Conservation (phyloP, 2,888 invertebrate genomes). For the Tribolium freemani region DNA sequence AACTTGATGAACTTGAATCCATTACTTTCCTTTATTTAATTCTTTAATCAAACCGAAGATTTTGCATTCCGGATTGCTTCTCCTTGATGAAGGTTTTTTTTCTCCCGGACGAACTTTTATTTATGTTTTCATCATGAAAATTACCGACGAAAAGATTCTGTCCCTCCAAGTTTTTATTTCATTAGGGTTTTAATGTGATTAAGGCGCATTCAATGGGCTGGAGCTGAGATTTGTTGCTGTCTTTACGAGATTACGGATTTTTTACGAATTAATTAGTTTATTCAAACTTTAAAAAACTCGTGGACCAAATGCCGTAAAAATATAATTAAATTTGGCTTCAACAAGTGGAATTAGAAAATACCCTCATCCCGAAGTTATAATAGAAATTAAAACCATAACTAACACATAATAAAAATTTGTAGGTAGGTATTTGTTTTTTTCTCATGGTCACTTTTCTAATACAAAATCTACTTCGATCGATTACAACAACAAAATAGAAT, state of each 20-base stretch:
- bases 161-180: constrained; percentile 54
- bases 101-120: constrained; percentile 20
- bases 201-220: constrained; percentile 56
- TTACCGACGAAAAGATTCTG: constrained; percentile 11
- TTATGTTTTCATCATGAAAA: constrained; percentile 33
- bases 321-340: background rate
- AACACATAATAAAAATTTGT: too few species aligned
- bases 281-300: background rate
- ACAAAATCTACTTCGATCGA: too few species aligned
- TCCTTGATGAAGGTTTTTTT: constrained; percentile 14
- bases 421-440: too few species aligned
- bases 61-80: constrained; percentile 40
- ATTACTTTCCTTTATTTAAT: constrained; percentile 51
- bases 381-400: too few species aligned
- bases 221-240: constrained; percentile 53
- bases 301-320: background rate
- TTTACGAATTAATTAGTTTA: constrained; percentile 32
- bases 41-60: constrained; percentile 50
- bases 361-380: too few species aligned
- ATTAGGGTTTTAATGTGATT: constrained; percentile 57
- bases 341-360: background rate
- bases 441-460: too few species aligned
- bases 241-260: constrained; percentile 46
- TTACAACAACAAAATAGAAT: too few species aligned
- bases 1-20: constrained; percentile 59